Percentiles rank a stretch among this genome's conserved stretches.
phyloP scores from a whole-genome alignment of 2,797 vertebrate genomes.

The Darevskia nairensis region DNA sequence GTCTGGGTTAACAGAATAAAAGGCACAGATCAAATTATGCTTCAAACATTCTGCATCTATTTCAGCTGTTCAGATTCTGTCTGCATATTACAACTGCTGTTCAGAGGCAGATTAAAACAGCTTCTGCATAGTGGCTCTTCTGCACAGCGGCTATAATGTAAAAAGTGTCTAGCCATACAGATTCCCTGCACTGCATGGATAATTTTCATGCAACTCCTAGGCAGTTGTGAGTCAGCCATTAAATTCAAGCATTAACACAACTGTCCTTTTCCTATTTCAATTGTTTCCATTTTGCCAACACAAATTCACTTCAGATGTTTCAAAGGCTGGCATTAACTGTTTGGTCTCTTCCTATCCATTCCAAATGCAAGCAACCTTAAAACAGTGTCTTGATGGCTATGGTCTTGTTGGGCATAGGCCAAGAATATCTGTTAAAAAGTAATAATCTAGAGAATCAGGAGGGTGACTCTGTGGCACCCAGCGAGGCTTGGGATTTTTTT shows the following conservation, averaged over 20 bases:
- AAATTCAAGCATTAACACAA: constrained; percentile 72
- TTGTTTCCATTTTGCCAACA: constrained; percentile 63
- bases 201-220: constrained; percentile 64
- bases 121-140: not conserved
- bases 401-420: too few species aligned
- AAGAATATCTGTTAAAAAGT: not conserved
- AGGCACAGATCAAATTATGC: not conserved
- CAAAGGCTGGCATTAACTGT: constrained; percentile 65
- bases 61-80: not conserved
- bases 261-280: constrained; percentile 71
- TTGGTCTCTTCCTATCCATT: constrained; percentile 11
- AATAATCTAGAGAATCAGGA: not conserved
- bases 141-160: not conserved
- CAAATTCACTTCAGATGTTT: constrained; percentile 70
- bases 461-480: not conserved
- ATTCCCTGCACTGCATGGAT: not conserved
- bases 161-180: too few species aligned
- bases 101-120: not conserved
- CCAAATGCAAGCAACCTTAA: constrained; percentile 20
- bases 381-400: constrained; percentile 2
- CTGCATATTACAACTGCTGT: not conserved
- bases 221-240: constrained; percentile 63
- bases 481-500: not conserved
- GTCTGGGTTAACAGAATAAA: not conserved
- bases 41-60: not conserved